Evolutionary conservation across 2,888 invertebrate genomes (phyloP), one percentile per base, ranked within the genome.

Genomic region (Abrostola tripartita): DNA sequence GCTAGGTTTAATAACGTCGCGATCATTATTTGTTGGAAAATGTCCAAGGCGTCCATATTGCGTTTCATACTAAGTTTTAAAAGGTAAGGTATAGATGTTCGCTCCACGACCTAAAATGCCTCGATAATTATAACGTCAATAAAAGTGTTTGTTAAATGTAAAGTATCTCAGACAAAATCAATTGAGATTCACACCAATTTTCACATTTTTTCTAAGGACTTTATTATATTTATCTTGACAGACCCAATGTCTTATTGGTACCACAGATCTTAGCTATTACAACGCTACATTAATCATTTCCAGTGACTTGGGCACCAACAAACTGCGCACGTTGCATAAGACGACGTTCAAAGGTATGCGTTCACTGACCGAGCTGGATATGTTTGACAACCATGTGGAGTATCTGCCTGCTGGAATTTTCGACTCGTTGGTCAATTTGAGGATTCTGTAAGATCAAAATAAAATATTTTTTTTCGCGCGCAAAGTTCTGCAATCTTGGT

Each of bases 281-380:
- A 56, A 51, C 41, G 42, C 12, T 52, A 65, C 58, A 42, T 61
- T 62, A 55, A 59, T 65, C 71, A 61, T 78, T 95, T 95, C 70
- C 90, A 97, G 97, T 61, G 97, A 97, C 82, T 90, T 97, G 66
- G 97, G 97, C 14, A 95, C 96, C 5, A 97, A 97, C 85, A 95
- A 95, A 74, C 86, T 97, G 60, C 95, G 95, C 11, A 96, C 97
- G 0, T 86, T 97, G 54, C 96, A 97, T 86, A 96, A 96, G 83
- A 96, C 96, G 68, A 95, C 96, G 0, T 97, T 97, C 83, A 95
- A 95, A 74, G 96, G 96, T 8, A 93, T 97, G 90, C 92, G 95
- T 5, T 95, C 96, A 36, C 89, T 97, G 5, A 94, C 93, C 54
- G 96, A 97, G 81, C 85, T 97, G 56, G 96, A 97, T 85, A 94